These are phyloP conservation scores for Vulpes ferrilata DNA, from an alignment of 2,113 vertebrate genomes.

Conservation along the genomic window DNA sequence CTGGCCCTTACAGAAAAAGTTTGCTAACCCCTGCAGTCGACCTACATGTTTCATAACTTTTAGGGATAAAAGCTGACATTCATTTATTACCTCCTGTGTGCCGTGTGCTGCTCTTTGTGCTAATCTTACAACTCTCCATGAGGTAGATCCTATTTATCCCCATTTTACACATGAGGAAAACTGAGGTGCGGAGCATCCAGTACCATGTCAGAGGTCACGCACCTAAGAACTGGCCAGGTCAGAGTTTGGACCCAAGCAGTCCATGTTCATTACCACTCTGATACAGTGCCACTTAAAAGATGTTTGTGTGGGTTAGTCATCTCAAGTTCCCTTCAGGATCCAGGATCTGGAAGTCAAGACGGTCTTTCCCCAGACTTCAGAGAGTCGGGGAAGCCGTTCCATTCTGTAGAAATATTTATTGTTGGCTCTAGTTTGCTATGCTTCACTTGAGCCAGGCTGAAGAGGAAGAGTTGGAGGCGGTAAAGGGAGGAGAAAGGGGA, in stretches of 20 bases:
- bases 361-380: neutral
- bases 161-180: neutral
- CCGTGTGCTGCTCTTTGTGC: neutral
- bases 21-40: neutral
- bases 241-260: neutral
- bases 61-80: neutral
- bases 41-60: neutral
- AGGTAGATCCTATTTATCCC: neutral
- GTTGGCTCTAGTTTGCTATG: neutral
- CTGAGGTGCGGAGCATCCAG: neutral
- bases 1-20: neutral
- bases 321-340: neutral
- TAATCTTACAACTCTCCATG: neutral
- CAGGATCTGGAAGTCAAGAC: neutral
- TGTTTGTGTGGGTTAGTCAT: neutral
- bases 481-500: neutral
- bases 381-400: neutral
- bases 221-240: neutral
- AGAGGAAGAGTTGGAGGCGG: constrained; percentile 52
- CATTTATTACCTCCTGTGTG: neutral
- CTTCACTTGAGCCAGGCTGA: neutral
- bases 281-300: neutral
- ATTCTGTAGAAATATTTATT: neutral
- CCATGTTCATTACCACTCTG: neutral
- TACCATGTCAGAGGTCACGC: neutral